Evolutionary conservation across 2,888 invertebrate species (phyloP), one percentile per base, ranked within the genome.

Genomic region (Leptarthrus brevirostris): DNA sequence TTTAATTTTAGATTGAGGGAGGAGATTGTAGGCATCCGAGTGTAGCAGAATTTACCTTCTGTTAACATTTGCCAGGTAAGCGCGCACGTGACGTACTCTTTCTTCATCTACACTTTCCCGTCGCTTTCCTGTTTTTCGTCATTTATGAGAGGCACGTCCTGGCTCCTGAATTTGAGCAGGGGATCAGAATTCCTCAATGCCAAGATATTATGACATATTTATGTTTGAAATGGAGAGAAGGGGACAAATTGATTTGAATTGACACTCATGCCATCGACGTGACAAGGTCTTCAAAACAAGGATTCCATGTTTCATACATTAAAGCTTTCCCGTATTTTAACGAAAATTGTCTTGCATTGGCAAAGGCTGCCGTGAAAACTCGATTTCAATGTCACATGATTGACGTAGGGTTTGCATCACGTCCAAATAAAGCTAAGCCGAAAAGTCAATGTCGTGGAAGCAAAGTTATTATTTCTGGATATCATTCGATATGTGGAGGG

Each of bases 361-460:
- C 22, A 40, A 40, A n/a, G 12, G 3, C 3, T 40, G n/a, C 1
- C 40, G n/a, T n/a, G 12, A 8, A 40, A 40, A 40, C 12, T 40
- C 40, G 12, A 12, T n/a, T 40, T n/a, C 58, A 58, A 58, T 18
- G 36, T 58, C 58, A 40, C 34, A 10, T 12, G 36, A 58, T 18
- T 34, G 58, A 40, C 58, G 40, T 18, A 12, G 18, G 18, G 10
- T 40, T 36, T 58, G 58, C 58, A 58, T 18, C 20, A 58, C 20
- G n/a, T 4, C 34, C 58, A 58, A 58, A 58, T 34, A 36, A 58
- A 36, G 20, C 12, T 18, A 58, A 34, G 34, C 6, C 40, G 58
- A 58, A 58, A 58, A 58, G 58, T 58, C 58, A 58, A 58, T 58
- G 58, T 12, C 58, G 58, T 18, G 40, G 20, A 40, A 40, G 40